phyloP scores from a whole-genome alignment of 1,140 invertebrate species.

The Daktulosphaira vitifoliae region DNA sequence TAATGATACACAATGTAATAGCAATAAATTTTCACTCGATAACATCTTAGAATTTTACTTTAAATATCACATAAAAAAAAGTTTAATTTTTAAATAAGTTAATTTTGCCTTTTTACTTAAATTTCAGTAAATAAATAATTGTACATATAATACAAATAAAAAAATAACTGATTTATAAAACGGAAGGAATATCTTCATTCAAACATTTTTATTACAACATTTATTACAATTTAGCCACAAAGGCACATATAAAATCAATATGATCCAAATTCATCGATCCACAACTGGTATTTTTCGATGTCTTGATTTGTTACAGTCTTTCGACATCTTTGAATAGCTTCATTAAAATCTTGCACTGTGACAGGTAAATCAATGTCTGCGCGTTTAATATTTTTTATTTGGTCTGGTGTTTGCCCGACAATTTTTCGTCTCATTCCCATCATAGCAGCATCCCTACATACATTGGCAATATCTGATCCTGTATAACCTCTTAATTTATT shows the following conservation, averaged over 20 bases:
- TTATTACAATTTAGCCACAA: background rate
- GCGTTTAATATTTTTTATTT: constrained; percentile 55
- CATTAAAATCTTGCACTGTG: constrained; percentile 51
- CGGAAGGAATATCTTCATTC: no score
- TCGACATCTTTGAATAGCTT: constrained; percentile 52
- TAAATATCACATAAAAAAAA: no score
- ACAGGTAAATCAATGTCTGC: constrained; percentile 55
- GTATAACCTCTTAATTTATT: constrained; percentile 55
- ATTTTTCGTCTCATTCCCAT: constrained; percentile 59
- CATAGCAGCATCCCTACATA: constrained; percentile 61
- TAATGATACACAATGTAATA: no score
- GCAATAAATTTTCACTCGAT: no score
- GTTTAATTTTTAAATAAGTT: no score
- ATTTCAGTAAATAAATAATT: no score
- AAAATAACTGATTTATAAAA: no score
- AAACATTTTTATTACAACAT: no score
- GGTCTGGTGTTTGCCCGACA: constrained; percentile 51
- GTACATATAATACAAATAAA: no score
- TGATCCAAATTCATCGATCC: constrained; percentile 41
- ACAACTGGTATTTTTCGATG: constrained; percentile 45
- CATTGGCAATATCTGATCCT: constrained; percentile 57
- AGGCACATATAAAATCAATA: constrained; percentile 32
- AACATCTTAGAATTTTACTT: no score
- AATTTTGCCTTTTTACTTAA: no score
- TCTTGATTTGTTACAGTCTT: constrained; percentile 52